Evolutionary conservation across 1,140 invertebrate genomes (phyloP), one percentile per base, ranked within the genome.

Genomic region (Neuroterus valhalla): DNA sequence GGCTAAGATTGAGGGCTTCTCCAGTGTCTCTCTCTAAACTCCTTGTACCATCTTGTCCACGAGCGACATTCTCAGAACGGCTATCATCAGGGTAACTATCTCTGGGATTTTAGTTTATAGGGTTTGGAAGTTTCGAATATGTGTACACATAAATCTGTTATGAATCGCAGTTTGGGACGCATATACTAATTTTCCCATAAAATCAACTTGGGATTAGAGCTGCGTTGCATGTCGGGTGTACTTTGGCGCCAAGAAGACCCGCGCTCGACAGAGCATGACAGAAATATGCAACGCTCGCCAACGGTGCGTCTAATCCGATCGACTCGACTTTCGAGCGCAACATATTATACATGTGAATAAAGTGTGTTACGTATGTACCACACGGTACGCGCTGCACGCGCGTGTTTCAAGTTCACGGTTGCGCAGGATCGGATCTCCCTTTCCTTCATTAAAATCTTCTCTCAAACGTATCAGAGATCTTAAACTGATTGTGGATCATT

Each of bases 271-370:
- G 76, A 81, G 79, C 79, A 80, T 83, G 80, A 80, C 78, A 72
- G 77, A 82, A 82, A 79, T 84, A 82, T 84, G 74, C 78, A 76
- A 75, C 70, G 75, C 75, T 79, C 66, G 75, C 70, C 78, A 83
- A 81, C 79, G 77, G 79, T 80, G 79, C 75, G 77, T 81, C 75
- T 82, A 82, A 82, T 83, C 76, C 72, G 42, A 72, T 70, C 72
- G 74, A 79, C 31, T 38, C 74, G 78, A 75, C 67, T 62, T 75
- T 72, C 68, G 75, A 55, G 21, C 3, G 17, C n/a, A 21, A 12
- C n/a, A 21, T 52, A 52, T 52, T 52, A 52, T 19, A 19, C 50
- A 52, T 23, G 12, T 23, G 50, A 8, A 8, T 8, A 52, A 52
- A 52, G 50, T 52, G 50, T 52, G 50, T 52, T 52, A 52, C 19